Evolutionary conservation across 1,140 invertebrate species (phyloP).

Genomic region (Scaptomyza pallida): DNA sequence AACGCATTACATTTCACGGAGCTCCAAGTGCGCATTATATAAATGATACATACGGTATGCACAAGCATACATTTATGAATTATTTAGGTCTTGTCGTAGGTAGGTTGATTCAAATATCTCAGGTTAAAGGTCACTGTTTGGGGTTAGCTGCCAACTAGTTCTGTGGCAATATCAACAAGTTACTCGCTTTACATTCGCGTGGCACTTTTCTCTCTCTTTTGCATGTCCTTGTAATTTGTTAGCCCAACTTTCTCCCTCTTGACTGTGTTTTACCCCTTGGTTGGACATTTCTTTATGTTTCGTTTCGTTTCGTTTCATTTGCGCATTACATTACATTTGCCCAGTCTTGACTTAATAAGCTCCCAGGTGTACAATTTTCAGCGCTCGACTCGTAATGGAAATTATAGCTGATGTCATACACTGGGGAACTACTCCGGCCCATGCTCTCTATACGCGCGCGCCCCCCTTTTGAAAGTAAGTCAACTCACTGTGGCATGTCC

Average conservation of each 20-base stretch:
- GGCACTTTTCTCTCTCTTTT: slow-evolving; percentile 5
- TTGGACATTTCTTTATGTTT: slow-evolving; percentile 27
- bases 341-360: slow-evolving; percentile 71
- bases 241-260: neutral
- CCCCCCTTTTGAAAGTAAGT: slow-evolving; percentile 34
- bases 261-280: slow-evolving; percentile 7
- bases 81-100: neutral
- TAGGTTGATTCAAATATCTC: neutral
- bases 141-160: slow-evolving; percentile 1
- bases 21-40: slow-evolving; percentile 29
- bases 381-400: slow-evolving; percentile 79
- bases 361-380: slow-evolving; percentile 81
- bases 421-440: slow-evolving; percentile 51
- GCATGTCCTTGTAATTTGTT: slow-evolving; percentile 34
- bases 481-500: neutral
- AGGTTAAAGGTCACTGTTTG: neutral
- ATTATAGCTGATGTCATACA: slow-evolving; percentile 82
- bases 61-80: slow-evolving; percentile 8
- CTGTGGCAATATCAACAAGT: slow-evolving; percentile 37
- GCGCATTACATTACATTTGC: slow-evolving; percentile 63
- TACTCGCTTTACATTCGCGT: slow-evolving; percentile 12
- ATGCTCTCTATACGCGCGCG: neutral
- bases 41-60: neutral
- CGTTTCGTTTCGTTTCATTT: slow-evolving; percentile 81
- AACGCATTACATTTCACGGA: slow-evolving; percentile 32